A percentile compares a stretch with the other conserved stretches of the same genome.
Conservation (phyloP, 2,888 invertebrate species). For the Ferdinandea cuprea region DNA sequence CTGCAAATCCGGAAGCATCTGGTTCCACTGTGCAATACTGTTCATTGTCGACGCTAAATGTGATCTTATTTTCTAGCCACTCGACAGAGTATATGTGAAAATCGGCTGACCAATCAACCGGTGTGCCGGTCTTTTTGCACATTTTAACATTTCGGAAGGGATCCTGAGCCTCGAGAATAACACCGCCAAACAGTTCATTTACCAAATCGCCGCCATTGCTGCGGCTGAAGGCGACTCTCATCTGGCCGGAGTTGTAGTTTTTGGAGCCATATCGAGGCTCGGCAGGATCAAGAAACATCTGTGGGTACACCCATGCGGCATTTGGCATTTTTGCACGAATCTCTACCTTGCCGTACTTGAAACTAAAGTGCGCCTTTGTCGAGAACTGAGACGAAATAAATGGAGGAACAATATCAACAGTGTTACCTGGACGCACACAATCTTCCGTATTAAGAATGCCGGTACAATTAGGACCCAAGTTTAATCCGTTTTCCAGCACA, state of each 20-base stretch:
- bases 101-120: conserved; percentile 82
- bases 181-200: conserved; percentile 78
- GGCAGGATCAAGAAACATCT: conserved; percentile 87
- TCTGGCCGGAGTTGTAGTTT: conserved; percentile 86
- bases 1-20: conserved; percentile 77
- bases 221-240: conserved; percentile 87
- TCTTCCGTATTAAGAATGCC: conserved; percentile 77
- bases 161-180: conserved; percentile 77
- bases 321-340: conserved; percentile 89
- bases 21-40: conserved; percentile 84
- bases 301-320: conserved; percentile 91
- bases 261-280: conserved; percentile 85
- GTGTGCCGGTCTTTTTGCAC: conserved; percentile 75
- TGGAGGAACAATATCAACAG: conserved; percentile 86
- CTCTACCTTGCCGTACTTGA: conserved; percentile 88
- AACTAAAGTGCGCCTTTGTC: conserved; percentile 86
- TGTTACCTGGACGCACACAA: conserved; percentile 76
- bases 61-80: conserved; percentile 84
- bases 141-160: conserved; percentile 78
- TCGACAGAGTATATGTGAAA: conserved; percentile 88
- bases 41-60: conserved; percentile 84
- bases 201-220: conserved; percentile 80
- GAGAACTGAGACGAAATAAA: conserved; percentile 87
- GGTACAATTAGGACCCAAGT: conserved; percentile 79
- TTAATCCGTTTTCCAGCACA: conserved; percentile 65